Evolutionary conservation across 2,113 vertebrate species (phyloP), one percentile per base, ranked within the genome.

Genomic region (Cebus imitator): DNA sequence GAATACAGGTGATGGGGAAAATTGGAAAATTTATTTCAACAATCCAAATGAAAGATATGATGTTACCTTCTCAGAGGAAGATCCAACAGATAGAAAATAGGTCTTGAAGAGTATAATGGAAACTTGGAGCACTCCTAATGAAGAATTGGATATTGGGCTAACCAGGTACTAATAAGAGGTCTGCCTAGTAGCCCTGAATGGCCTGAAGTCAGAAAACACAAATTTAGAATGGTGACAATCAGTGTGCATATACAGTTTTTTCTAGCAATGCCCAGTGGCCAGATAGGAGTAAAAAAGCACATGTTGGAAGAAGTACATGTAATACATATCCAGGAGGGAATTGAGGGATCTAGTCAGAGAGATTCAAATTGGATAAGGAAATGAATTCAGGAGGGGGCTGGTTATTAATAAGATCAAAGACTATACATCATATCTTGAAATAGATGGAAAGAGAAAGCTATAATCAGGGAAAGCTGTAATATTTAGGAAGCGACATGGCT

Each of bases 331-430:
- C 37, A 90, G 88, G 13, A 89, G 27, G 57, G 27, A 87, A 93
- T 40, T 85, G 66, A 88, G 18, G 37, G 37, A 25, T 86, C 84
- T 94, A 73, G 30, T 89, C 92, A 93, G 58, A 66, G 37, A 45
- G 25, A 68, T 95, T 20, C 79, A 95, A 3, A n/a, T 48, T 64
- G 55, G 88, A 82, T 93, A 80, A 89, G n/a, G 23, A 93, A 91
- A 55, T 94, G 32, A 78, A 86, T 89, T 88, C 48, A 75, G 18
- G 21, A 88, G n/a, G 30, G 32, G 6, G 4, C 30, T 95, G 13
- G 10, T 94, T 95, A 52, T 92, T 89, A 64, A 81, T 87, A n/a
- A 96, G 37, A 91, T 86, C 64, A 86, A 89, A 96, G 95, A 89
- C 68, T 81, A 95, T 32, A 95, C n/a, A 48, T 58, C 73, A 9